phyloP scores from a whole-genome alignment of 2,888 invertebrate genomes.

The Xestia sexstrigata region DNA sequence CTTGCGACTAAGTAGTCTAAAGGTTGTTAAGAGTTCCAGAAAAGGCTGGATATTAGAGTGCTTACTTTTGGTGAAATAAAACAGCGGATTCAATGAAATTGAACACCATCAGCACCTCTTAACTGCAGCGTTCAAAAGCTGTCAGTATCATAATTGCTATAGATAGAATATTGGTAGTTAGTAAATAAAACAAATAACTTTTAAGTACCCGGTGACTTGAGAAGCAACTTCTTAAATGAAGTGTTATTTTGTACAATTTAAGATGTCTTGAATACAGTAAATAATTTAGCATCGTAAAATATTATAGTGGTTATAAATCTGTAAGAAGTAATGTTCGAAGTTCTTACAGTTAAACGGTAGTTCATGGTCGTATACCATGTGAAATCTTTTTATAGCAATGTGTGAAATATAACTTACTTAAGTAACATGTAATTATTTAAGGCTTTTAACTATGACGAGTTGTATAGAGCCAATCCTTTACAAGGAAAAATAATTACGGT shows the following conservation, averaged over 20 bases:
- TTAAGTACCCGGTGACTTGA: background rate
- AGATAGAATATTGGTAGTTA: background rate
- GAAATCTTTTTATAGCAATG: constrained; percentile 7
- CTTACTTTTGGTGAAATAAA: background rate
- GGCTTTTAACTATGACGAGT: background rate
- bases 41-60: background rate
- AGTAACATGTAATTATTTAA: background rate
- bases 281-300: constrained; percentile 42
- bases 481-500: too few relatives aligned
- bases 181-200: constrained; percentile 7
- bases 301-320: constrained; percentile 53
- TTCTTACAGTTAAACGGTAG: constrained; percentile 38
- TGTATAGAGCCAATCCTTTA: background rate
- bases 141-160: background rate
- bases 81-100: background rate
- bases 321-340: constrained; percentile 31
- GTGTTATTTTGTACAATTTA: constrained; percentile 18
- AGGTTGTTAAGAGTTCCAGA: background rate
- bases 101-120: background rate
- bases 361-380: constrained; percentile 9
- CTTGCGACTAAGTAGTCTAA: background rate
- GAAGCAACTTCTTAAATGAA: constrained; percentile 15
- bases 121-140: too few relatives aligned
- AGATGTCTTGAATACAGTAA: constrained; percentile 19
- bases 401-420: constrained; percentile 19